These are phyloP conservation scores for Budorcas taxicolor DNA, from an alignment of 2,113 vertebrate species.

Conservation along the genomic window DNA sequence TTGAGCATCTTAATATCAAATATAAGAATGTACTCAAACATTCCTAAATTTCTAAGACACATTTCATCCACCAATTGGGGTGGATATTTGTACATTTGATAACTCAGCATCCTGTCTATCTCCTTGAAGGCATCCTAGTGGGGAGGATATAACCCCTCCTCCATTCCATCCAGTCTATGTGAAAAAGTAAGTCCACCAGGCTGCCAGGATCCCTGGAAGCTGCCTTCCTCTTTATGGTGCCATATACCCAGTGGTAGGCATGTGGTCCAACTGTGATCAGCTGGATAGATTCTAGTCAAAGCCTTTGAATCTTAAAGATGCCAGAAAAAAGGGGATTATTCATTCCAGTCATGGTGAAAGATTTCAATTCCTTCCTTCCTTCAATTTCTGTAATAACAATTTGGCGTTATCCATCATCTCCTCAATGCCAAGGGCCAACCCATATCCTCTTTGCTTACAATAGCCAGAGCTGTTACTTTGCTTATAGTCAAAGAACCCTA, in stretches of 20 bases:
- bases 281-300: neutral
- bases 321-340: neutral
- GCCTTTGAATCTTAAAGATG: neutral
- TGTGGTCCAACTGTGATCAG: accelerated
- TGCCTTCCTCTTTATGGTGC: neutral
- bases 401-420: neutral
- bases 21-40: neutral
- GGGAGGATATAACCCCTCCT: too few species aligned
- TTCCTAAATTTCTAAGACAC: neutral
- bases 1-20: neutral
- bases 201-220: too few species aligned
- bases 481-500: neutral
- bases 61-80: neutral
- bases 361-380: accelerated
- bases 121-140: neutral
- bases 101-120: neutral
- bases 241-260: accelerated
- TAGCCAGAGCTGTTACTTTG: neutral
- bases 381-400: neutral
- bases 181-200: neutral
- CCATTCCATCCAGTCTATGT: too few species aligned
- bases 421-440: accelerated
- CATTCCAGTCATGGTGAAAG: accelerated
- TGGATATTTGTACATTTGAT: neutral
- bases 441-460: accelerated